A percentile compares a stretch with the other conserved stretches of the same genome.
Evolutionary conservation across 2,113 vertebrate genomes (phyloP).

Genomic region (Furnarius figulus): DNA sequence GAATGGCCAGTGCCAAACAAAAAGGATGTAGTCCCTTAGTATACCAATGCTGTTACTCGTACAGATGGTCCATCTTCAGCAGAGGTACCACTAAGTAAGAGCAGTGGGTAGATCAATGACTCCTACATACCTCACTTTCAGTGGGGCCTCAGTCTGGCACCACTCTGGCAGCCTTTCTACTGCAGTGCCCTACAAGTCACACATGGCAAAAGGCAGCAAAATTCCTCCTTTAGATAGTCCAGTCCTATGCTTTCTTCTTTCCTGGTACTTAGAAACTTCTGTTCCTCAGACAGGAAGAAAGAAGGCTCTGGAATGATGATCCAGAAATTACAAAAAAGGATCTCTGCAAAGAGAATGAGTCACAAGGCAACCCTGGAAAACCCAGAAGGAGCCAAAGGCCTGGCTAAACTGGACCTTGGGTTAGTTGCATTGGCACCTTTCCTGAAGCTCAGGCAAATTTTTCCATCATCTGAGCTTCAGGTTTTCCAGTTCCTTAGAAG

Average conservation of each 20-base stretch:
- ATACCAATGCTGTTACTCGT: neutral
- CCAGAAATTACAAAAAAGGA: neutral
- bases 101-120: neutral
- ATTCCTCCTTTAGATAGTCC: neutral
- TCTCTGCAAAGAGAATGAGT: neutral
- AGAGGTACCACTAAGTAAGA: neutral
- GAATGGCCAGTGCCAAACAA: neutral
- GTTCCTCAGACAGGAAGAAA: neutral
- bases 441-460: neutral
- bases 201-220: neutral
- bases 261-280: neutral
- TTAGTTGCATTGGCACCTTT: neutral
- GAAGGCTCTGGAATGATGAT: neutral
- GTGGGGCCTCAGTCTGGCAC: neutral
- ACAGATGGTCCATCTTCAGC: neutral
- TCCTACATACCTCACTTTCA: neutral
- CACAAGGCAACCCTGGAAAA: neutral
- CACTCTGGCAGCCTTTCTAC: fast-evolving
- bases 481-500: neutral
- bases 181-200: neutral
- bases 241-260: neutral
- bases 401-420: neutral
- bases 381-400: neutral
- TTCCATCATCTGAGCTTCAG: neutral
- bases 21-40: neutral